Evolutionary conservation across 2,113 vertebrate species (phyloP).

Genomic region (Labeo rohita): DNA sequence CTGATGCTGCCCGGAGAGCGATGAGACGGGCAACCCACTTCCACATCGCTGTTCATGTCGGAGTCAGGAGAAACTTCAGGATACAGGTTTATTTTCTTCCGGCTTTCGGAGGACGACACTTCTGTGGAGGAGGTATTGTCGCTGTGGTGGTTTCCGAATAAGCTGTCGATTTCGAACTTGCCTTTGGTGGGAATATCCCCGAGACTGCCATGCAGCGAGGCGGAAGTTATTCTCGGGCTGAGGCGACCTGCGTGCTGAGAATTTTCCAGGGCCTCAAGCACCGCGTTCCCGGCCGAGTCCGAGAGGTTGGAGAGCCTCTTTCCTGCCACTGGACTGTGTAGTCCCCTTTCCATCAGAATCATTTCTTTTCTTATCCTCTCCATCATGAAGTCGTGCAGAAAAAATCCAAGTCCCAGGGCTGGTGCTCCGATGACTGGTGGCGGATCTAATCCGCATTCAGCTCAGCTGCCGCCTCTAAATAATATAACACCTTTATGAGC

Average conservation of each 20-base stretch:
- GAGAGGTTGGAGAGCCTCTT: constrained; percentile 92
- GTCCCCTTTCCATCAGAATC: constrained; percentile 99
- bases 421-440: constrained; percentile 89
- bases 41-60: constrained; percentile 98
- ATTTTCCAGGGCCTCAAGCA: constrained; percentile 99
- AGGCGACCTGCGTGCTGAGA: constrained; percentile 95
- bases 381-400: constrained; percentile 93
- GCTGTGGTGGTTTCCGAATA: constrained; percentile 89
- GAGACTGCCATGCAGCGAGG: constrained; percentile 90
- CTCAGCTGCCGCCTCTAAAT: constrained; percentile 89
- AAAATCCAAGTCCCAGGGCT: constrained; percentile 83
- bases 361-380: constrained; percentile 99
- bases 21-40: constrained; percentile 94
- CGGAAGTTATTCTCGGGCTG: constrained; percentile 93
- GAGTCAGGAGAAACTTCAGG: constrained; percentile 93
- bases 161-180: constrained; percentile 98
- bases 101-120: constrained; percentile 87
- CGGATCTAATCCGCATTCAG: constrained; percentile 94
- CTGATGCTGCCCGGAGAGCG: constrained; percentile 86
- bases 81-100: constrained; percentile 93
- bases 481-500: constrained; percentile 91
- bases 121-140: constrained; percentile 87
- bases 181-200: constrained; percentile 92
- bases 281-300: constrained; percentile 91
- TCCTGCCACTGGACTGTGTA: constrained; percentile 93